Base-by-base conservation (phyloP, 2,113 vertebrate species). In the Capreolus pygargus region DNA sequence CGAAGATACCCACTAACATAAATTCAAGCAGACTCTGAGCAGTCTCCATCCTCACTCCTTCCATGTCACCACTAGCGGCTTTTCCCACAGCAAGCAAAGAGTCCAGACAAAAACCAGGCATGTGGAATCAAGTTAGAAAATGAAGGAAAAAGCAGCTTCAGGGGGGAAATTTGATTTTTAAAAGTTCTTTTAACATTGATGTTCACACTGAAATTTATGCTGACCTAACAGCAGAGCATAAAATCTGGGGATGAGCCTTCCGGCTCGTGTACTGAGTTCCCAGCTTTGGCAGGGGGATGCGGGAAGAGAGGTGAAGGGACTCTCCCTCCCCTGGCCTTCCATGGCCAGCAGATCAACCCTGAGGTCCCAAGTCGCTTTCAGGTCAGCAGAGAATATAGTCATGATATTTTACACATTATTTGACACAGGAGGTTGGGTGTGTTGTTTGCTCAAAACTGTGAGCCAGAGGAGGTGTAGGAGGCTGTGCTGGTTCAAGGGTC, bases 381-480 rank as follows among this genome's bases (percentile, higher is more conserved):
- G 36, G 13, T 43, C 36, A 6, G 4, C 17, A 39, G 30, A 30
- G 13, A 36, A 33, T 3, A 8, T 19, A 36, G 82, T 19, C 19
- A n/a, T 2, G 1, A 39, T 64, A 0, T n/a, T 28, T 74, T 55
- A 55, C 33, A 64, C 21, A 21, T 45, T 89, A 33, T 58, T 54
- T 94, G 95, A 58, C 33, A 21, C 2, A 55, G 79, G 47, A 92
- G 52, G 50, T 55, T 0, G 6, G 43, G 61, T 36, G 79, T 67
- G 57, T 57, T 92, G 36, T 96, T 96, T 96, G 90, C 52, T 95
- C 39, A 76, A 58, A 92, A 78, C 54, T 90, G n/a, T 52, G 47
- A 89, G 76, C 30, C 39, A 28, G 58, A 70, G 50, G 76, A 78
- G 16, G 27, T 67, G n/a, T 30, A 30, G 61, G 47, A 97, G 30